Percentiles rank a stretch among this genome's conserved stretches.
Conservation (phyloP, 2,888 invertebrate species). For the Thymelicus sylvestris region DNA sequence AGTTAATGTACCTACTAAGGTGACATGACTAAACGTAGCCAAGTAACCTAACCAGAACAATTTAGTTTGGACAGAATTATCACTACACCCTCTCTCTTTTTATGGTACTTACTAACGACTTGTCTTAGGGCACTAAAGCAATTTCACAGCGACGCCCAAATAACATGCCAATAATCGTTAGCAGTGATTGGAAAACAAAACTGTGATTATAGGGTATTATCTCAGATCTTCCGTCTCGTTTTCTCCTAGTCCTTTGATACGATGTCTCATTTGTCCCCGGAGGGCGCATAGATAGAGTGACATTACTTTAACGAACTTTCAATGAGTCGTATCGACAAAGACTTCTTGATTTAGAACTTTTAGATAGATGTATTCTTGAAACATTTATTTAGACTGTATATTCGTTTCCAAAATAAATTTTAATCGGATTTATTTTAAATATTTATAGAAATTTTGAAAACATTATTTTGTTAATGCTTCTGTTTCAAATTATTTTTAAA, state of each 20-base stretch:
- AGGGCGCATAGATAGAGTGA: constrained; percentile 77
- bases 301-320: constrained; percentile 84
- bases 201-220: constrained; percentile 86
- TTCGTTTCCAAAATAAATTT: background rate
- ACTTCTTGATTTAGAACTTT: constrained; percentile 41
- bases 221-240: constrained; percentile 61
- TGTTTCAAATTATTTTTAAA: no score
- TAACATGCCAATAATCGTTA: constrained; percentile 88
- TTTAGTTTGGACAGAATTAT: constrained; percentile 53
- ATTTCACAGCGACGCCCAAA: constrained; percentile 83
- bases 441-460: no score
- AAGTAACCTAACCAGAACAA: background rate
- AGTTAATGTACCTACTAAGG: no score
- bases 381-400: background rate
- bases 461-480: no score
- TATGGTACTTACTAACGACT: constrained; percentile 81
- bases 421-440: no score
- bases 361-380: background rate
- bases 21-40: no score
- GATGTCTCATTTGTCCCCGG: constrained; percentile 64
- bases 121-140: constrained; percentile 78
- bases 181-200: constrained; percentile 88
- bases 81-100: constrained; percentile 66
- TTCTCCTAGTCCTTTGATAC: constrained; percentile 49
- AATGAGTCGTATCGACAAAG: constrained; percentile 68